A percentile compares a stretch with the other conserved stretches of the same genome.
Evolutionary conservation across 2,113 vertebrate species (phyloP).

Genomic region (Columbina picui): DNA sequence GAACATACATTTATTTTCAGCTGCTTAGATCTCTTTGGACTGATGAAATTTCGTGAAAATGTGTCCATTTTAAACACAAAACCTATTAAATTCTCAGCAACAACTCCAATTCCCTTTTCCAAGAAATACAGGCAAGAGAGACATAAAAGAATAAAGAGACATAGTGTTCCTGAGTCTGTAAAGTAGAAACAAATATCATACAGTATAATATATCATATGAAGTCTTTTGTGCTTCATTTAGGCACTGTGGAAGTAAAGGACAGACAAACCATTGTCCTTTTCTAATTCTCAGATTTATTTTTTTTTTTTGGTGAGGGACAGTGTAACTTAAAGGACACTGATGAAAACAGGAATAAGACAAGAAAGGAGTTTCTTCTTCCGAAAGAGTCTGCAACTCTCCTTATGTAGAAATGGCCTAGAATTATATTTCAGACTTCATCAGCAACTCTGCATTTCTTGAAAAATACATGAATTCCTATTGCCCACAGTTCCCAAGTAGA

Average conservation of each 20-base stretch:
- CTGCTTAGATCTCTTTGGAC: not conserved
- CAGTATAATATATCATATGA: not conserved
- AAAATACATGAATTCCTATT: not conserved
- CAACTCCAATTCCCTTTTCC: slow-evolving; percentile 13
- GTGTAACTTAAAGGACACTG: not conserved
- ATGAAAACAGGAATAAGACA: not conserved
- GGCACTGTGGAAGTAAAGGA: not conserved
- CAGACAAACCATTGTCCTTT: slow-evolving; percentile 1
- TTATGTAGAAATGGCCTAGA: not conserved
- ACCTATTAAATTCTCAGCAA: not conserved
- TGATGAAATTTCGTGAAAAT: slow-evolving; percentile 16
- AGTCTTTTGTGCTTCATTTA: slow-evolving; percentile 14
- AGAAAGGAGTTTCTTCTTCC: not conserved
- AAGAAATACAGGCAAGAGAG: slow-evolving; percentile 29
- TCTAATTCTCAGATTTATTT: not conserved
- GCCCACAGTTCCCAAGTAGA: not conserved
- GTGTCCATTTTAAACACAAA: slow-evolving; percentile 10
- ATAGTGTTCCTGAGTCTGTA: slow-evolving; percentile 9
- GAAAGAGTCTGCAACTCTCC: not conserved
- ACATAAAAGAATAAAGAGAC: slow-evolving; percentile 24
- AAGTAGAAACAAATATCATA: slow-evolving; percentile 39
- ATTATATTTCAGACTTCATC: slow-evolving; percentile 3
- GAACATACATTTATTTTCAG: not conserved
- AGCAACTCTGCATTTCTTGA: not conserved
- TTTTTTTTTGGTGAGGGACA: not conserved